Base-by-base conservation (phyloP, 2,113 vertebrate species). In the Albula glossodonta region DNA sequence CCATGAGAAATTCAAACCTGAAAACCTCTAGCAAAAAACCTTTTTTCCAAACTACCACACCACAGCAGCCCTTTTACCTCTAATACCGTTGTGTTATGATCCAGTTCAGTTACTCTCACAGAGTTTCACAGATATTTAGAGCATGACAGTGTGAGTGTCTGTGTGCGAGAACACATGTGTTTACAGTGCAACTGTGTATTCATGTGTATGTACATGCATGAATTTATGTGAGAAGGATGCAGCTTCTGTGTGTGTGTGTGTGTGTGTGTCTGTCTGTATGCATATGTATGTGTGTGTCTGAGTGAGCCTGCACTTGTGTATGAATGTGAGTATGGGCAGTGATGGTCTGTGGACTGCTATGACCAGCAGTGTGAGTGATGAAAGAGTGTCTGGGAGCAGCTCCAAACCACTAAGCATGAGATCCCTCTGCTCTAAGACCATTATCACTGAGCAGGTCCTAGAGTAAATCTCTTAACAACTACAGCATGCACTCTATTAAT, bases 401-500 rank as follows among this genome's bases (percentile, higher is more conserved):
- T 85, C 19, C 77, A 85, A 31, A 85, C 84, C 84, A 85, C 41
- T 53, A 48, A 56, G 84, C 78, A 60, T 66, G 56, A 79, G 84
- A 80, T 85, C 31, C 53, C 48, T 78, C 6, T 19, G 84, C 77
- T 50, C 41, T 80, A 48, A 85, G 41, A 85, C 78, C 48, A 85
- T 85, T 85, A 85, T 80, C 80, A 60, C 78, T 85, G 53, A 51
- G 84, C 56, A 51, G 56, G 53, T 85, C 84, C 84, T 50, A 17
- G 84, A 60, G 78, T 80, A 85, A 80, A 80, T 53, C 74, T 78
- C 83, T 85, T 85, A 80, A 85, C 78, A 57, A 63, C 84, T 50
- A 63, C 84, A 63, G 51, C 74, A 84, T 41, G 79, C 10, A 19
- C 10, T 63, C 77, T 80, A 63, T 80, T 85, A 85, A 85, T 85